Evolutionary conservation across 2,888 invertebrate species (phyloP).

Genomic region (Lasioglossum leucozonium): DNA sequence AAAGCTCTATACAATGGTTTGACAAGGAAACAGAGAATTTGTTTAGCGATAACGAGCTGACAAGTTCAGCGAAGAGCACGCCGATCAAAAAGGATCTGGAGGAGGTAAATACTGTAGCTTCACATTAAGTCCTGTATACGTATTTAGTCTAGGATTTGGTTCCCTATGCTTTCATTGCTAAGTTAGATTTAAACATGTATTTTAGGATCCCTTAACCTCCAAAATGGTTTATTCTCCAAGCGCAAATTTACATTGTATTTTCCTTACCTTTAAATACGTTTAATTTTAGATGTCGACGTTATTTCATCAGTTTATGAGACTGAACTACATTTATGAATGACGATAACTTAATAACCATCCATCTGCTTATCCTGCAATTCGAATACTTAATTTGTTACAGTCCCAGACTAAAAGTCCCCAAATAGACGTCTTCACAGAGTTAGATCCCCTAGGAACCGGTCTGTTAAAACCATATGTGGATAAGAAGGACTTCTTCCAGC

Average conservation of each 20-base stretch:
- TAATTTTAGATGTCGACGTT: background rate
- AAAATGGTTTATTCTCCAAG: background rate
- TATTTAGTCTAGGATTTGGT: background rate
- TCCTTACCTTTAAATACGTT: background rate
- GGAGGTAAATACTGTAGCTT: conserved; percentile 69
- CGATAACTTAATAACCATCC: conserved; percentile 8
- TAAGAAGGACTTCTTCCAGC: conserved; percentile 98
- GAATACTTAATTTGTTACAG: conserved; percentile 41
- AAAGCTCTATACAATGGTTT: conserved; percentile 84
- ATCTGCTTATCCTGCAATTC: conserved; percentile 11
- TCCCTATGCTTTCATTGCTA: conserved; percentile 11
- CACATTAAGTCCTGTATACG: background rate
- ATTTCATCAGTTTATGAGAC: conserved; percentile 1
- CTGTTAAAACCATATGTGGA: conserved; percentile 96
- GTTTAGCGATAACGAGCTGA: conserved; percentile 83
- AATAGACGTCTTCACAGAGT: conserved; percentile 95
- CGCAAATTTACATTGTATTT: background rate
- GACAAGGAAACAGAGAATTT: conserved; percentile 85
- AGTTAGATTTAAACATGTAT: background rate
- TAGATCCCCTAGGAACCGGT: conserved; percentile 96
- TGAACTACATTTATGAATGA: conserved; percentile 17
- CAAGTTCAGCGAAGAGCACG: conserved; percentile 74
- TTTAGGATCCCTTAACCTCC: conserved; percentile 3
- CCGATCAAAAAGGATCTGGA: conserved; percentile 79
- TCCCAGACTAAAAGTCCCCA: conserved; percentile 79